Conservation (phyloP, 2,888 invertebrate genomes). For the Piscicola geometra region DNA sequence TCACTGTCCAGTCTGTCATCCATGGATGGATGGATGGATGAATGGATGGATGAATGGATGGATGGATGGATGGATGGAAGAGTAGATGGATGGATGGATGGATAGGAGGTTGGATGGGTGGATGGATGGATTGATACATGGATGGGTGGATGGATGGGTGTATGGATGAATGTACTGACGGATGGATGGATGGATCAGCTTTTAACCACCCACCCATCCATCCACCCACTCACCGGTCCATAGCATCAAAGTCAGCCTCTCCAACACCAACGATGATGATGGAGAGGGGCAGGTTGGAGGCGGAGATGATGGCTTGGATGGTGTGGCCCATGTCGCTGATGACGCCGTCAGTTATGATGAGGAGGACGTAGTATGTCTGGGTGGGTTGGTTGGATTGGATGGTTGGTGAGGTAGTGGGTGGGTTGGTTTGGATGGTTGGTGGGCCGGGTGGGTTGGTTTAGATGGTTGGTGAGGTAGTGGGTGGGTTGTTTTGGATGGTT, state of each 20-base stretch:
- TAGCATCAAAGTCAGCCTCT: constrained; percentile 52
- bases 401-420: neutral
- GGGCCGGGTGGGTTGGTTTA: neutral
- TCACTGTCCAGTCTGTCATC: constrained; percentile 50
- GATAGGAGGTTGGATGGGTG: too few relatives aligned
- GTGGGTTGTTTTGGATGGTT: neutral
- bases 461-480: neutral
- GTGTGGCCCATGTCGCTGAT: constrained; percentile 53
- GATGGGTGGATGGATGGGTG: too few relatives aligned
- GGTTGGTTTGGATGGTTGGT: neutral
- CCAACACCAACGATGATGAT: constrained; percentile 55
- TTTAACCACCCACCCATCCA: too few relatives aligned
- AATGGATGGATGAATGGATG: too few relatives aligned
- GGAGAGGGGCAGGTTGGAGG: constrained; percentile 54
- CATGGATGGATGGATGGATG: neutral
- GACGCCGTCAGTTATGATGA: constrained; percentile 54
- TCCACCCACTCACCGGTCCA: too few relatives aligned
- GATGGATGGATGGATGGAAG: too few relatives aligned
- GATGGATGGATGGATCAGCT: too few relatives aligned
- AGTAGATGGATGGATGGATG: too few relatives aligned
- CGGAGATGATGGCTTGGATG: constrained; percentile 50
- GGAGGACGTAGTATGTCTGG: constrained; percentile 53
- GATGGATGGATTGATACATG: too few relatives aligned
- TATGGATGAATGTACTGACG: too few relatives aligned
- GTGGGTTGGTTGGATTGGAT: neutral